These are phyloP conservation scores for Hoplias malabaricus DNA, from an alignment of 2,113 vertebrate species.

Conservation along the genomic window DNA sequence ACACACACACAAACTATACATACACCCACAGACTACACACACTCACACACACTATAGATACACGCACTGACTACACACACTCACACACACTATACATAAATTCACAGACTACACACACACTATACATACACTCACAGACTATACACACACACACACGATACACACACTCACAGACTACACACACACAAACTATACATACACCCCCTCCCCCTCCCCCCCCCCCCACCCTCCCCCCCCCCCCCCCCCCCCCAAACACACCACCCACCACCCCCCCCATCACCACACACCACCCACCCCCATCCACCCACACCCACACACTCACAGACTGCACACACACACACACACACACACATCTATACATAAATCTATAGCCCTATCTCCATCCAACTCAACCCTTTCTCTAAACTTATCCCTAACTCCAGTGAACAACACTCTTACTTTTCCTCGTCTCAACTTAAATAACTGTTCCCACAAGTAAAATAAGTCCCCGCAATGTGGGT, in stretches of 20 bases:
- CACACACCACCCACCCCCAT: slow-evolving; percentile 13
- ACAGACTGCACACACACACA: background rate
- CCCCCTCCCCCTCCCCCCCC: background rate
- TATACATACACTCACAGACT: background rate
- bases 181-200: background rate
- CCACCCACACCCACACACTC: background rate
- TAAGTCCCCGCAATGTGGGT: too few relatives aligned
- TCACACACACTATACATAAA: slow-evolving; percentile 48
- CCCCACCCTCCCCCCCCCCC: background rate
- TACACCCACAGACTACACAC: slow-evolving; percentile 83
- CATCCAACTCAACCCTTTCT: too few relatives aligned
- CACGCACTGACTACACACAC: slow-evolving; percentile 81
- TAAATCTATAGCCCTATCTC: background rate
- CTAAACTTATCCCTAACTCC: too few relatives aligned
- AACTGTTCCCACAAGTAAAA: too few relatives aligned
- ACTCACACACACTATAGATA: slow-evolving; percentile 85
- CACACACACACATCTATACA: background rate
- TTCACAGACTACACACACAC: slow-evolving; percentile 31
- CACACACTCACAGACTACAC: too few relatives aligned
- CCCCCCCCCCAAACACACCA: background rate
- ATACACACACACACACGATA: background rate
- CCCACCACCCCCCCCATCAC: background rate
- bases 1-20: slow-evolving; percentile 81
- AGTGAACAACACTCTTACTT: too few relatives aligned
- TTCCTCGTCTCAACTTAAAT: too few relatives aligned